These are phyloP conservation scores for Meta bourneti DNA, from an alignment of 2,888 invertebrate genomes.

Conservation along the genomic window DNA sequence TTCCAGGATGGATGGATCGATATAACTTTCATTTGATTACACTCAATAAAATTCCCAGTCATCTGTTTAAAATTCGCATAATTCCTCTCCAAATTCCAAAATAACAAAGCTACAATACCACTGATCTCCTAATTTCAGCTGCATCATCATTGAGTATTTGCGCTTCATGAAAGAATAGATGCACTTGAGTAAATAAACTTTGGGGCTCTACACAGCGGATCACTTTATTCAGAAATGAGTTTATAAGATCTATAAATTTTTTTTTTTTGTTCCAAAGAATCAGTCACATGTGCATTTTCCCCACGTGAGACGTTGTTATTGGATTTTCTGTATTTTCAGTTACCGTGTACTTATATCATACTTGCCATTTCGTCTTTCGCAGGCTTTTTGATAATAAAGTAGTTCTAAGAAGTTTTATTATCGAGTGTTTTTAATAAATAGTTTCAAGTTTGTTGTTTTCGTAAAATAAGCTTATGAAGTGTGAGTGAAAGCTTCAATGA, in stretches of 20 bases:
- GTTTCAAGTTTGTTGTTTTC: too few relatives aligned
- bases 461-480: too few relatives aligned
- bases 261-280: background rate
- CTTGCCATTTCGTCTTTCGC: too few relatives aligned
- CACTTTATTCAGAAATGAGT: constrained; percentile 10
- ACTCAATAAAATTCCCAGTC: background rate
- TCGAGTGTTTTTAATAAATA: too few relatives aligned
- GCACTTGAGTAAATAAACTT: constrained; percentile 34
- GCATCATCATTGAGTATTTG: constrained; percentile 23
- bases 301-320: too few relatives aligned
- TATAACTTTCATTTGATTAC: background rate
- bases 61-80: background rate
- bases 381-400: too few relatives aligned
- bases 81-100: background rate
- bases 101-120: constrained; percentile 5
- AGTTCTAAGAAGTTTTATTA: too few relatives aligned
- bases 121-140: constrained; percentile 18
- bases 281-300: background rate
- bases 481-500: too few relatives aligned
- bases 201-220: background rate
- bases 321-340: too few relatives aligned
- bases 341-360: too few relatives aligned
- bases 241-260: background rate
- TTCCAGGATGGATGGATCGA: background rate
- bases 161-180: background rate